Base-by-base conservation (phyloP, 2,888 invertebrate species). In the Amiota communis region DNA sequence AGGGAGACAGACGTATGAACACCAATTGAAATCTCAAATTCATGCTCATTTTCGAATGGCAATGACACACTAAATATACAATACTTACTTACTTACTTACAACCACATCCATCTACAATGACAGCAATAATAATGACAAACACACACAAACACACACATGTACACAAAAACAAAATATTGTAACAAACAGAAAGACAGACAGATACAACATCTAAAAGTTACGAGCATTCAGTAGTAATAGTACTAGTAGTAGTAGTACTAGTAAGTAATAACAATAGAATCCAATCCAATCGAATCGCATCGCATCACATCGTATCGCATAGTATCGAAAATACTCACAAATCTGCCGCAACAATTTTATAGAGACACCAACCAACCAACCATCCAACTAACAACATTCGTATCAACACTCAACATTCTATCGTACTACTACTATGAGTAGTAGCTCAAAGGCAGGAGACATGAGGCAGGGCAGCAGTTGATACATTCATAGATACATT, bases 51-150 rank as follows among this genome's bases (percentile, higher is more conserved):
- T 72, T 77, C 72, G 71, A 70, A 80, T 80, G 82, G 82, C 82
- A 84, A 83, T 84, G 82, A 83, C 82, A 84, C 76, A 81, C 81
- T 81, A 80, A 83, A 81, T 67, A 63, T 15, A 51, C 57, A n/a
- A 74, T 72, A 72, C 65, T 78, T 76, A 76, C 81, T 36, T 15
- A 51, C 59, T 75, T 72, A 72, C 67, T 78, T 75, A 76, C 81
- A 79, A 81, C 75, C 81, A 76, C 75, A 80, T 36, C n/a, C n/a
- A 36, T 67, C 63, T 2, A 68, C 68, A 68, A 51, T 17, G 13
- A 49, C 36, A 15, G n/a, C 69, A 69, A 56, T 61, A 70, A 57
- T 23, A 57, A 59, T 23, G 13, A 36, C 36, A 36, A 36, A 36
- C 36, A 79, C 76, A 76, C 81, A 79, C 81, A 74, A 80, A 76